Evolutionary conservation across 2,797 vertebrate genomes (phyloP), one percentile per base, ranked within the genome.

Genomic region (Amniataba percoides): DNA sequence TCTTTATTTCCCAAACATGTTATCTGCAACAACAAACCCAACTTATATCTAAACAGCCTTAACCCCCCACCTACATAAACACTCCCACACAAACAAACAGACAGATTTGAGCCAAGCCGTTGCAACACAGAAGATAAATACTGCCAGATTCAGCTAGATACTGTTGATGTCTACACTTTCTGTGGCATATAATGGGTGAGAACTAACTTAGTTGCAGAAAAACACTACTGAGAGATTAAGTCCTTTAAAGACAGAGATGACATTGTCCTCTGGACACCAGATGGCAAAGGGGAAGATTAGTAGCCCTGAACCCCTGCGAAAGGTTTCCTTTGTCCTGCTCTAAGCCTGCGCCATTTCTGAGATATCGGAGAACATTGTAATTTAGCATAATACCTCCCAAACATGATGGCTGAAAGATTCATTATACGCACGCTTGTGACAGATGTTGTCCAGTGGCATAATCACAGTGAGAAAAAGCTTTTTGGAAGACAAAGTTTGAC

Each of bases 211-310:
- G 63, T 62, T 31, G 62, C 56, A 53, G 76, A 61, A 84, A 84
- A 86, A 77, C 57, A 62, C 16, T 49, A 61, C 68, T 63, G 73
- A 80, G 36, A 87, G 64, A 82, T 82, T 78, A 83, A 84, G 62
- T 27, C 70, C 27, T 77, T 80, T 82, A 79, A 72, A 84, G 66
- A 92, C 85, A 94, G 79, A 82, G 83, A 79, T 78, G 86, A 74
- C 77, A 89, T 91, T 91, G 93, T 91, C 60, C 81, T 78, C 80
- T 76, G 74, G 69, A 90, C 79, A 89, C 56, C 91, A 93, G 91
- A 93, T 92, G 90, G 92, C 78, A 88, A 87, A 77, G 82, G 61
- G 68, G 77, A 85, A 88, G 89, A 93, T 93, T 89, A 94, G 89
- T 25, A 76, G 65, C 59, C 80, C 68, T 83, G 74, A 87, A 89